Evolutionary conservation across 1,140 invertebrate genomes (phyloP).

Genomic region (Zophobas morio): DNA sequence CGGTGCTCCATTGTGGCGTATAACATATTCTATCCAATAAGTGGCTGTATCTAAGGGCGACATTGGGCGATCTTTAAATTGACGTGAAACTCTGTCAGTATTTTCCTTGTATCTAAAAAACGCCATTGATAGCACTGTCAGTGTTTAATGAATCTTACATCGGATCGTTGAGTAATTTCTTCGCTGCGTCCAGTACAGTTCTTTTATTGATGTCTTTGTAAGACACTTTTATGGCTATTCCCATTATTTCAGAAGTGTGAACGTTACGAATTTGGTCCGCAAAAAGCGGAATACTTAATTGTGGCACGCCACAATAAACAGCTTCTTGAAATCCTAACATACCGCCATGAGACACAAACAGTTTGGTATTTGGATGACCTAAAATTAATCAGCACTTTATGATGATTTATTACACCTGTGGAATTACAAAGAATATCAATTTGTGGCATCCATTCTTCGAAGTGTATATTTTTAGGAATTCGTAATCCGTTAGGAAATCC

Average conservation of each 20-base stretch:
- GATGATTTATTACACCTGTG: conserved; percentile 32
- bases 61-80: conserved; percentile 75
- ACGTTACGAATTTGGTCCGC: conserved; percentile 72
- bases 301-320: conserved; percentile 70
- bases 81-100: conserved; percentile 70
- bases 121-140: neutral
- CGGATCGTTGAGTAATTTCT: conserved; percentile 63
- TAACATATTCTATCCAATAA: conserved; percentile 68
- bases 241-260: conserved; percentile 63
- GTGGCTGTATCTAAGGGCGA: conserved; percentile 73
- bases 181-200: conserved; percentile 57
- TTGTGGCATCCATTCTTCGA: conserved; percentile 80
- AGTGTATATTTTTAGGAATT: conserved; percentile 73
- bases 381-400: neutral
- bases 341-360: conserved; percentile 76
- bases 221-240: conserved; percentile 63
- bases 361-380: conserved; percentile 70
- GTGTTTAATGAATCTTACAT: conserved; percentile 52
- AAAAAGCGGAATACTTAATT: conserved; percentile 72
- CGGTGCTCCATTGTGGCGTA: conserved; percentile 65
- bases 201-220: conserved; percentile 63
- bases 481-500: conserved; percentile 60
- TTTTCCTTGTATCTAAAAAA: conserved; percentile 61
- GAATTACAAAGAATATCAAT: conserved; percentile 73
- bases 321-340: conserved; percentile 72